These are phyloP conservation scores for Seladonia tumulorum DNA, from an alignment of 2,888 invertebrate genomes.

Conservation along the genomic window DNA sequence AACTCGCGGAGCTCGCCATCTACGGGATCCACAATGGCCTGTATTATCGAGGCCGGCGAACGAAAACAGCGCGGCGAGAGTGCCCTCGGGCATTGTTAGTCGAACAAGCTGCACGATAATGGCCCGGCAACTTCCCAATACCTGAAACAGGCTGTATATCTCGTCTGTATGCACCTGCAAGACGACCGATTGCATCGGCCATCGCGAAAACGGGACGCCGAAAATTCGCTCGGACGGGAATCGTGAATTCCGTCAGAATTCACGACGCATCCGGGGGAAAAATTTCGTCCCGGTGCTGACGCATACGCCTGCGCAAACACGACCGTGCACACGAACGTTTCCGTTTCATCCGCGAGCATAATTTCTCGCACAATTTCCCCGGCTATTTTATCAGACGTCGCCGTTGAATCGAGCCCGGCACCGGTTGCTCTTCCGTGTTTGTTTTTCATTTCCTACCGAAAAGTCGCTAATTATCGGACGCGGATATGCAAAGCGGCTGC, in stretches of 20 bases:
- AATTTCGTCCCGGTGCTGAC: background rate
- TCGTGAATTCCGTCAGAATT: background rate
- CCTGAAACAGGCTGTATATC: slow-evolving; percentile 34
- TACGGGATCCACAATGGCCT: slow-evolving; percentile 19
- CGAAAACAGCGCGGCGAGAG: slow-evolving; percentile 45
- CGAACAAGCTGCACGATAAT: slow-evolving; percentile 51
- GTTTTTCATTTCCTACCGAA: slow-evolving; percentile 45
- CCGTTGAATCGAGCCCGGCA: slow-evolving; percentile 27
- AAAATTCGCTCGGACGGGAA: slow-evolving; percentile 13
- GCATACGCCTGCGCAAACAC: background rate
- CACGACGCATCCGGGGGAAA: background rate
- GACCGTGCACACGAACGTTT: background rate
- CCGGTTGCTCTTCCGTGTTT: slow-evolving; percentile 37
- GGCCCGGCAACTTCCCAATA: slow-evolving; percentile 55
- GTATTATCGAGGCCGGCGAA: slow-evolving; percentile 37
- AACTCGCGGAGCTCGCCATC: slow-evolving; percentile 13
- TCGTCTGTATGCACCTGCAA: slow-evolving; percentile 8
- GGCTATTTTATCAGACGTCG: slow-evolving; percentile 40
- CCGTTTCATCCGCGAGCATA: background rate
- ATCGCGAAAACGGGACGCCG: background rate
- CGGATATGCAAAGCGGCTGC: slow-evolving; percentile 34
- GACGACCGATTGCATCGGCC: slow-evolving; percentile 6
- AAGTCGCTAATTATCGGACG: slow-evolving; percentile 66
- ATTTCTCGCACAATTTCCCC: slow-evolving; percentile 34
- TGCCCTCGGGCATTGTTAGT: slow-evolving; percentile 43